Percentiles rank a stretch among this genome's conserved stretches.
Conservation (phyloP, 1,140 invertebrate genomes). For the Kradibia gibbosae region DNA sequence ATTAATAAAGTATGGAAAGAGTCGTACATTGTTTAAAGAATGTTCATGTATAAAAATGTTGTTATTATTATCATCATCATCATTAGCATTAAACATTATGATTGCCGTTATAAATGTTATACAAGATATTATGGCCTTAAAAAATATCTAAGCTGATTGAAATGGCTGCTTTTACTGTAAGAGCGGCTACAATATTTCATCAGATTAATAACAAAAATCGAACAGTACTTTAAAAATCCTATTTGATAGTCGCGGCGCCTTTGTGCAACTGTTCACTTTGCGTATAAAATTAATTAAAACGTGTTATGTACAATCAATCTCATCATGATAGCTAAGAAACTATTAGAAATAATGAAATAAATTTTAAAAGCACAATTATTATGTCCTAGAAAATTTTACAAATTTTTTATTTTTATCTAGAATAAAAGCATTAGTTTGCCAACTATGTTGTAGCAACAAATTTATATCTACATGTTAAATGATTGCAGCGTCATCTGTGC, state of each 20-base stretch:
- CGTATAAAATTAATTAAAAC: slow-evolving; percentile 11
- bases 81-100: too few species aligned
- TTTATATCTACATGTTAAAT: not conserved
- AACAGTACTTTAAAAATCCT: not conserved
- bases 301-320: not conserved
- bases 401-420: not conserved
- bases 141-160: too few species aligned
- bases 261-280: not conserved
- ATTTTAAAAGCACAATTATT: not conserved
- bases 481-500: not conserved
- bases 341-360: slow-evolving; percentile 2
- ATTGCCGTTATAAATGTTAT: too few species aligned
- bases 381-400: slow-evolving; percentile 1
- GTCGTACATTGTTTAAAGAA: not conserved
- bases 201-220: not conserved
- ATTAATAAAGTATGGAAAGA: too few species aligned
- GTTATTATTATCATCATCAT: not conserved
- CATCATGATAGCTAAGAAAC: not conserved
- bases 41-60: not conserved
- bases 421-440: not conserved
- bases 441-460: not conserved
- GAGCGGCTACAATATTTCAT: too few species aligned
- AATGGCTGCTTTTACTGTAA: too few species aligned
- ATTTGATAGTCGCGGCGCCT: not conserved
- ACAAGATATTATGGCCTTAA: too few species aligned